Percentiles rank a stretch among this genome's conserved stretches.
These are phyloP conservation scores for Takifugu bimaculatus DNA, from an alignment of 2,113 vertebrate species.

Conservation along the genomic window DNA sequence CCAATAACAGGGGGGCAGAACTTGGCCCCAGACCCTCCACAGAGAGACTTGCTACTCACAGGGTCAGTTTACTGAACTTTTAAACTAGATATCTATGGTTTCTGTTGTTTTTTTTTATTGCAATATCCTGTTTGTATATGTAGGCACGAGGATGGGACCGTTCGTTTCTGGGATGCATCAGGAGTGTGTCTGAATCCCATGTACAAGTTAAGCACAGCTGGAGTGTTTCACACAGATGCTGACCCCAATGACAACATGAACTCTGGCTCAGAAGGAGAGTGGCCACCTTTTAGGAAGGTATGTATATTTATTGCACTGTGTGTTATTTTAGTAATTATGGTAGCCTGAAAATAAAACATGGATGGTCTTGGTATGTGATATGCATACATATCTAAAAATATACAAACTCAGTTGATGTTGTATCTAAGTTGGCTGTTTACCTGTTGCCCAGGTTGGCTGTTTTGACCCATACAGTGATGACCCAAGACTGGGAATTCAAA, in stretches of 20 bases:
- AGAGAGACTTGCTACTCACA: conserved; percentile 94
- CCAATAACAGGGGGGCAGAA: conserved; percentile 90
- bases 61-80: conserved; percentile 75
- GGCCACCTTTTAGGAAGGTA: conserved; percentile 96
- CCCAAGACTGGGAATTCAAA: conserved; percentile 94
- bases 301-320: conserved; percentile 4
- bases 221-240: conserved; percentile 87
- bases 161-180: conserved; percentile 95
- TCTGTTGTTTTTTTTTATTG: not conserved
- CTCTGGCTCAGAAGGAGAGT: conserved; percentile 86
- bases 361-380: not conserved
- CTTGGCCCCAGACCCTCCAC: conserved; percentile 84
- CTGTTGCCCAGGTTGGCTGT: conserved; percentile 83
- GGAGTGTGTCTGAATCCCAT: conserved; percentile 90
- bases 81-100: not conserved
- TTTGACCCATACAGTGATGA: conserved; percentile 98
- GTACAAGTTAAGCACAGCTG: conserved; percentile 90
- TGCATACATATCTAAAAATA: no score
- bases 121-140: not conserved
- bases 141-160: conserved; percentile 94
- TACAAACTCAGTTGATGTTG: not conserved
- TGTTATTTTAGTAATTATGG: no score
- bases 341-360: no score
- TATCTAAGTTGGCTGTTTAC: not conserved
- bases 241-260: conserved; percentile 90